phyloP scores from a whole-genome alignment of 2,113 vertebrate genomes.

The Sprattus sprattus region DNA sequence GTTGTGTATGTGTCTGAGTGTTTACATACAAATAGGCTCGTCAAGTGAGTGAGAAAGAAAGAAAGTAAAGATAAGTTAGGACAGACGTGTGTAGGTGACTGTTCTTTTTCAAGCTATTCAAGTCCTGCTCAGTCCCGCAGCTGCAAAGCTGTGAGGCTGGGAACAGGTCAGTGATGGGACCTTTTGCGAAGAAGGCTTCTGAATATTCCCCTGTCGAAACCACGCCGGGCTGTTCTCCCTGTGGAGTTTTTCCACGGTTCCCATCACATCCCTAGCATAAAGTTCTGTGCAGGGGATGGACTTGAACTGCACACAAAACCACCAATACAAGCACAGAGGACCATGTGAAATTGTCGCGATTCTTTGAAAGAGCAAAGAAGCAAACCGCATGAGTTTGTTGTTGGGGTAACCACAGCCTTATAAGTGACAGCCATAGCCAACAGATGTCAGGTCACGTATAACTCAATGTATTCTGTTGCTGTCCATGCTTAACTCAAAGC shows the following conservation, averaged over 20 bases:
- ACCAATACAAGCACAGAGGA: neutral
- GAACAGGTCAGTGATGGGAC: constrained; percentile 7
- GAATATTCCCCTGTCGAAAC: constrained; percentile 31
- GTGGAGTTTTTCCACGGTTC: constrained; percentile 38
- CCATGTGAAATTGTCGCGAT: neutral
- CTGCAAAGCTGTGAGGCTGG: neutral
- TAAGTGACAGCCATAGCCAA: neutral
- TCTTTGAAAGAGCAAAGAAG: neutral
- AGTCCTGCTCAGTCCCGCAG: neutral
- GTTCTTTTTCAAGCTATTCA: neutral
- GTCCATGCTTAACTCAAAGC: no score
- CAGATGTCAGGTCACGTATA: neutral
- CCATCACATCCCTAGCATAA: constrained; percentile 44
- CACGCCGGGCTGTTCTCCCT: constrained; percentile 2
- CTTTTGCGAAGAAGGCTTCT: neutral
- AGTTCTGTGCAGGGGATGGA: neutral
- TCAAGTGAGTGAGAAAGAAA: neutral
- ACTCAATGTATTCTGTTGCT: neutral
- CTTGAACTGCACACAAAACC: neutral
- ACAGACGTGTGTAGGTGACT: neutral
- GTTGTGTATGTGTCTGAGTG: neutral
- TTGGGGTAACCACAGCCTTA: neutral
- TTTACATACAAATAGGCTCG: no score
- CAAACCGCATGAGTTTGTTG: neutral
- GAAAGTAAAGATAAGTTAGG: neutral